phyloP scores from a whole-genome alignment of 1,140 invertebrate genomes.

The Prorops nasuta region DNA sequence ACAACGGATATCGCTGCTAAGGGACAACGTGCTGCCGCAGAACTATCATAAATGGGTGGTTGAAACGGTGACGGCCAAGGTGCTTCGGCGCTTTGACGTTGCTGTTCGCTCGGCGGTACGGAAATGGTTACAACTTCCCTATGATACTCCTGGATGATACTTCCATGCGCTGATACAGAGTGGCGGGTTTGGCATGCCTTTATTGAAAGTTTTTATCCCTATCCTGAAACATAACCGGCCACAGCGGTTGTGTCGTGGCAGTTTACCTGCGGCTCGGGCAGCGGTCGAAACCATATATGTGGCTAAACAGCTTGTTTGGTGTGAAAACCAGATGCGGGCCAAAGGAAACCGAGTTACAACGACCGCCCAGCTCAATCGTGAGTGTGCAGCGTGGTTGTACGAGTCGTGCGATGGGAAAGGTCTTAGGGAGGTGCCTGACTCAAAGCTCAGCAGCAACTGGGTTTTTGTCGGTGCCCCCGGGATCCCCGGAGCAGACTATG shows the following conservation, averaged over 20 bases:
- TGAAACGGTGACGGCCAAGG: neutral
- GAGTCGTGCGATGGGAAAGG: conserved; percentile 4
- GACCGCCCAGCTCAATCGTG: neutral
- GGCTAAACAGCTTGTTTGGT: conserved; percentile 1
- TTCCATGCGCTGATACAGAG: conserved; percentile 18
- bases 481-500: conserved; percentile 3
- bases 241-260: conserved; percentile 18
- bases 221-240: conserved; percentile 13
- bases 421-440: conserved; percentile 3
- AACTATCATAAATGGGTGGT: conserved; percentile 10
- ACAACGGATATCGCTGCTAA: conserved; percentile 12
- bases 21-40: conserved; percentile 8
- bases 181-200: conserved; percentile 21
- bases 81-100: neutral
- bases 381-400: neutral
- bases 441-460: conserved; percentile 9
- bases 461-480: neutral
- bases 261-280: conserved; percentile 15
- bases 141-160: conserved; percentile 15
- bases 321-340: conserved; percentile 4
- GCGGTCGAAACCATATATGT: conserved; percentile 14
- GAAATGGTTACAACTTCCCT: conserved; percentile 16
- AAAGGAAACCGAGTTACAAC: neutral
- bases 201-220: neutral
- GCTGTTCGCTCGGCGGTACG: conserved; percentile 4